Percentiles rank a stretch among this genome's conserved stretches.
Evolutionary conservation across 1,140 invertebrate genomes (phyloP).

Genomic region (Aphelinus atriplicis): DNA sequence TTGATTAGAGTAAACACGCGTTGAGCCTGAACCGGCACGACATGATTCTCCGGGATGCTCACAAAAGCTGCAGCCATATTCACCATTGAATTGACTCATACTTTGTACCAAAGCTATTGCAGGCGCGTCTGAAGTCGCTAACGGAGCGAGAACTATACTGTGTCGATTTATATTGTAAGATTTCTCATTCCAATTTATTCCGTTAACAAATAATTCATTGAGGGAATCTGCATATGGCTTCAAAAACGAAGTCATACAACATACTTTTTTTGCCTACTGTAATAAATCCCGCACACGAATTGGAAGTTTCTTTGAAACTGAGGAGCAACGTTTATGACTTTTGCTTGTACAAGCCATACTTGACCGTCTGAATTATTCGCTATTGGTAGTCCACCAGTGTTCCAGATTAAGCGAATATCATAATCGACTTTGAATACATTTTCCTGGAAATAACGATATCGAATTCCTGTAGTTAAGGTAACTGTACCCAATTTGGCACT

Average conservation of each 20-base stretch:
- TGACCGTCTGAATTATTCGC: conserved; percentile 1
- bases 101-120: not conserved
- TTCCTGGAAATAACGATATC: not conserved
- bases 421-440: not conserved
- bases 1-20: not conserved
- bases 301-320: not conserved
- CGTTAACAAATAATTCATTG: too few species aligned
- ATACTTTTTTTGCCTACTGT: not conserved
- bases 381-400: conserved; percentile 5
- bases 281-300: not conserved
- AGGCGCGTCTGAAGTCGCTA: conserved; percentile 13
- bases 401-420: not conserved
- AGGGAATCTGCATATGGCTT: not conserved
- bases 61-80: not conserved
- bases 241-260: not conserved
- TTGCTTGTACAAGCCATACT: not conserved
- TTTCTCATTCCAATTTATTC: not conserved
- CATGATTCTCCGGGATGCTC: not conserved
- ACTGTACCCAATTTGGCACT: too few species aligned
- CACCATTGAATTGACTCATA: not conserved
- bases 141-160: conserved; percentile 6
- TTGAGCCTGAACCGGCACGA: not conserved
- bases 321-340: not conserved
- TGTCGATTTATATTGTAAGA: not conserved
- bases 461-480: too few species aligned